Evolutionary conservation across 2,888 invertebrate species (phyloP).

Genomic region (Andrena chrysosceles): DNA sequence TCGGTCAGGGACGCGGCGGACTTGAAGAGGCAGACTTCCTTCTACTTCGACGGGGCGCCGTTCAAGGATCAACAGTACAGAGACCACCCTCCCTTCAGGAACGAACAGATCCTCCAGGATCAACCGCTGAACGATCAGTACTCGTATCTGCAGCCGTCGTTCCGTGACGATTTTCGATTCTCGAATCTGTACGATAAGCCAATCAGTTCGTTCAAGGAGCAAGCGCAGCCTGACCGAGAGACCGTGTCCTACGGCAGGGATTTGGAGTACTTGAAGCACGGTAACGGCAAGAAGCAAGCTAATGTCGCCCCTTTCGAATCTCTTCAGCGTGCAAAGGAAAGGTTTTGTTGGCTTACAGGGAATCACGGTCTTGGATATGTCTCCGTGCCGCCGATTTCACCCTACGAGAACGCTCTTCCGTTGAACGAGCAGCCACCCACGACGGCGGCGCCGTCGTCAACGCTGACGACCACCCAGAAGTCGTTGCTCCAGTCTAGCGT

Average conservation of each 20-base stretch:
- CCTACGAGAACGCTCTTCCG: constrained; percentile 53
- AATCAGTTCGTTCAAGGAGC: constrained; percentile 29
- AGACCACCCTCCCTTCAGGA: constrained; percentile 21
- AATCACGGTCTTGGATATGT: constrained; percentile 71
- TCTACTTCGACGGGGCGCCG: constrained; percentile 14
- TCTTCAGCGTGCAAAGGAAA: not conserved
- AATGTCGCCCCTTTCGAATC: not conserved
- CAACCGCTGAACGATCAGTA: constrained; percentile 19
- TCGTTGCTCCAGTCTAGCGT: constrained; percentile 39
- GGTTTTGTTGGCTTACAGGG: constrained; percentile 54
- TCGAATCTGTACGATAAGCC: constrained; percentile 44
- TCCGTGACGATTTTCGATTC: constrained; percentile 45
- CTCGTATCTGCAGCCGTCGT: constrained; percentile 25
- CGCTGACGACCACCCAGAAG: constrained; percentile 42
- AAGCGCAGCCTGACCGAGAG: constrained; percentile 1
- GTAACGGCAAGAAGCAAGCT: constrained; percentile 52
- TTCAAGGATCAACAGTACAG: constrained; percentile 36
- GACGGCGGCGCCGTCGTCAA: constrained; percentile 53
- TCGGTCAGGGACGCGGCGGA: constrained; percentile 46
- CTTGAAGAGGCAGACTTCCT: constrained; percentile 19
- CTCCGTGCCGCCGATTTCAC: constrained; percentile 60
- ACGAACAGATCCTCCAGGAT: constrained; percentile 17
- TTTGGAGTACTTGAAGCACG: constrained; percentile 74
- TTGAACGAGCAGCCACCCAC: constrained; percentile 57
- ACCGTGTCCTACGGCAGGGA: constrained; percentile 65